phyloP scores from a whole-genome alignment of 2,888 invertebrate species.

The Patella depressa region DNA sequence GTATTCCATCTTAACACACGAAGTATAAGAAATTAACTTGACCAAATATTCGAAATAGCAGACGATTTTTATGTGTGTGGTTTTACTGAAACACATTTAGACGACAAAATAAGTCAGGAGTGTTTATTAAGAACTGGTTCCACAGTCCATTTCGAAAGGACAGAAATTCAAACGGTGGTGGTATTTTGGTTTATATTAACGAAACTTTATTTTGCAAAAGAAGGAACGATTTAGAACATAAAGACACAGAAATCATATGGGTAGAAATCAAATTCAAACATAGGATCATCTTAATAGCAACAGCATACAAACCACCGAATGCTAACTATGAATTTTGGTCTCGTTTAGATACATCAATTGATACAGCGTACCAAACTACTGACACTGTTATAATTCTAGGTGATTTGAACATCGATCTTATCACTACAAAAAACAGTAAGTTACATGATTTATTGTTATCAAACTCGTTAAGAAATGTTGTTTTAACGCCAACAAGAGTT shows the following conservation, averaged over 20 bases:
- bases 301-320: background rate
- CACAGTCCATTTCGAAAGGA: background rate
- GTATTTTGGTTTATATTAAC: background rate
- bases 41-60: background rate
- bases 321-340: background rate
- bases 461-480: background rate
- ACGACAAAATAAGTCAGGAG: background rate
- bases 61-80: background rate
- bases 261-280: background rate
- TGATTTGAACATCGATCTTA: background rate
- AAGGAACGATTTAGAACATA: background rate
- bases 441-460: background rate
- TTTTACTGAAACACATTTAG: background rate
- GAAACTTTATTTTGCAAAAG: background rate
- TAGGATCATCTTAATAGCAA: background rate
- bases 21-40: background rate
- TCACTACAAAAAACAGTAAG: background rate
- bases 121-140: background rate
- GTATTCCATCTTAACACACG: background rate
- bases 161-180: background rate
- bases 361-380: background rate
- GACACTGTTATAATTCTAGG: background rate
- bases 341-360: background rate
- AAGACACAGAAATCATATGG: background rate
- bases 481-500: background rate